These are phyloP conservation scores for Chaetodon trifasciatus DNA, from an alignment of 2,797 vertebrate species.

Conservation along the genomic window DNA sequence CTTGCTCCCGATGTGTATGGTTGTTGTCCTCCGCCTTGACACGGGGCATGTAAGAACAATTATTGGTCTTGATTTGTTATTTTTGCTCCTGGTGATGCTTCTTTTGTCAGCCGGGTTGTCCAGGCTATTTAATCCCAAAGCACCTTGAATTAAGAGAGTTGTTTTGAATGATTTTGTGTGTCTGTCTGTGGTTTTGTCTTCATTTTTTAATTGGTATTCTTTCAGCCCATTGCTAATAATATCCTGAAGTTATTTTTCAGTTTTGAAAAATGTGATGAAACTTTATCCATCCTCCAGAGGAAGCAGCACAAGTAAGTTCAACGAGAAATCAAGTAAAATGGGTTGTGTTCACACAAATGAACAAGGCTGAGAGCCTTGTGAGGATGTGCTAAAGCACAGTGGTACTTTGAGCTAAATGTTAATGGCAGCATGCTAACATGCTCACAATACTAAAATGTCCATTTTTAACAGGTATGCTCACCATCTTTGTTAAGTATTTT, in stretches of 20 bases:
- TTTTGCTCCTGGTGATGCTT: conserved; percentile 20
- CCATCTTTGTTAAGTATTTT: not conserved
- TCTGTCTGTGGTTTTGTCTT: not conserved
- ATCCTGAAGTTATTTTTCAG: conserved; percentile 1
- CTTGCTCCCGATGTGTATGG: conserved; percentile 42
- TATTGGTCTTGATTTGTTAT: conserved; percentile 45
- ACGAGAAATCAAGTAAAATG: not conserved
- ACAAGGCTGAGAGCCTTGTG: not conserved
- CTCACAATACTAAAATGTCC: not conserved
- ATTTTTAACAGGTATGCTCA: not conserved
- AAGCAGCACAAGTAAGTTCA: not conserved
- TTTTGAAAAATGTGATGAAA: conserved; percentile 9
- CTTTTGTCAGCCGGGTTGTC: conserved; percentile 12
- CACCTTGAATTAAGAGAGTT: conserved; percentile 11
- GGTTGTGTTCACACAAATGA: not conserved
- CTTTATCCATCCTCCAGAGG: not conserved
- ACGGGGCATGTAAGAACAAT: conserved; percentile 41
- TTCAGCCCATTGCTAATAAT: not conserved
- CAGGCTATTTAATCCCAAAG: conserved; percentile 19
- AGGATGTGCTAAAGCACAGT: not conserved
- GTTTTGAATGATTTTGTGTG: conserved; percentile 15
- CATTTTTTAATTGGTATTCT: not conserved
- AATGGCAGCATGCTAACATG: not conserved
- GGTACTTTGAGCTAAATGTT: not conserved
- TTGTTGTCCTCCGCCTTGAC: conserved; percentile 41